Conservation (phyloP, 2,113 vertebrate species). For the Aix galericulata region DNA sequence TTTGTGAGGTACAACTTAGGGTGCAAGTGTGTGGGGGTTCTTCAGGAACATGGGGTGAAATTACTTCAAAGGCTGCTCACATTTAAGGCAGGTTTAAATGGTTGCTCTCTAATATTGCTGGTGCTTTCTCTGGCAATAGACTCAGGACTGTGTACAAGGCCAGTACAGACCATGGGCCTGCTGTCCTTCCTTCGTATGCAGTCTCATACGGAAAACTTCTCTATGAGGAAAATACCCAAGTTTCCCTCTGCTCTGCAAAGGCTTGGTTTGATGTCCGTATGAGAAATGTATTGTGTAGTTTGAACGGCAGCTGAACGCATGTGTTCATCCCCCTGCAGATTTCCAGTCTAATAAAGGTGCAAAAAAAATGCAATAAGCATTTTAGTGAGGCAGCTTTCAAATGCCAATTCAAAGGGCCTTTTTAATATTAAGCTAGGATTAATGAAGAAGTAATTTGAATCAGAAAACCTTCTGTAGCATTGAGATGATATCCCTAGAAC, state of each 20-base stretch:
- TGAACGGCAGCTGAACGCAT: background rate
- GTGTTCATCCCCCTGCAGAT: background rate
- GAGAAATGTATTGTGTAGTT: background rate
- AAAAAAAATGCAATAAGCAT: background rate
- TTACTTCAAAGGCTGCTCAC: background rate
- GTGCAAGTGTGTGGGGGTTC: background rate
- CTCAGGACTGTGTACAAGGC: background rate
- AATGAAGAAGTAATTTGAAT: background rate
- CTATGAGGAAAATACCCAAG: background rate
- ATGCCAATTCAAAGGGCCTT: background rate
- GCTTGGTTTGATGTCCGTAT: background rate
- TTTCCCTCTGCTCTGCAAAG: background rate
- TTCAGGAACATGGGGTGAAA: background rate
- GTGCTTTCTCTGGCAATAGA: background rate
- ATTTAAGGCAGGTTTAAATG: background rate
- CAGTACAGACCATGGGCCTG: background rate
- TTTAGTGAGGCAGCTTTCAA: background rate
- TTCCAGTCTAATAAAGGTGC: background rate
- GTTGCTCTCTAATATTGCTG: background rate
- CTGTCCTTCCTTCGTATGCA: background rate
- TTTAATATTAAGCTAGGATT: background rate
- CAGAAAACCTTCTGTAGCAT: conserved; percentile 5
- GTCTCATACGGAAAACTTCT: background rate
- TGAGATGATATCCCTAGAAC: conserved; percentile 6
- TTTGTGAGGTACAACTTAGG: background rate